Evolutionary conservation across 2,113 vertebrate species (phyloP), one percentile per base, ranked within the genome.

Genomic region (Corythornis vintsioides): DNA sequence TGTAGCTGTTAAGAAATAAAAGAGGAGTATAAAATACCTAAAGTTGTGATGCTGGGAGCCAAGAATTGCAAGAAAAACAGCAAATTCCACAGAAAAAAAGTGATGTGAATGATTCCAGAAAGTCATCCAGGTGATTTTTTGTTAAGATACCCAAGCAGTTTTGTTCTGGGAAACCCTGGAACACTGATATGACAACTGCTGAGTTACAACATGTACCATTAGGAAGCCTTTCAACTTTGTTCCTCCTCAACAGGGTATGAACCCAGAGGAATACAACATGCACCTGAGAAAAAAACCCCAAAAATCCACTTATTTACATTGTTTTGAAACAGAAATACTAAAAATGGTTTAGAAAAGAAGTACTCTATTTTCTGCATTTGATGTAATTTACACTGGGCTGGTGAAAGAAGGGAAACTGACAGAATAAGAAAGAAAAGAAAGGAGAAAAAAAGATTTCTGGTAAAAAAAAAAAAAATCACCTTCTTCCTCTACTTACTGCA

Each of bases 401-500:
- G 20, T 22, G 29, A 81, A 48, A 59, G 19, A 55, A 77, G 12
- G 15, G 35, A 84, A 56, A 86, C 17, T 35, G 35, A 82, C 15
- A 57, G 26, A 64, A 78, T 0, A 53, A 7, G 15, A 28, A 65
- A 70, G 21, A 56, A 50, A 82, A 42, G 38, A 53, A 55, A 35
- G 21, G 9, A 13, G 4, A 2, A 11, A 45, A 45, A 13, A 29
- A 65, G 19, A 7, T 15, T 73, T 56, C 21, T 40, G 5, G 19
- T 71, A 11, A 88, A 84, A 69, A 57, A 29, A 35, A 35, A 35
- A 35, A 35, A 86, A 13, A 11, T 10, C 11, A 38, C 29, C 6
- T 60, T 66, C 52, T 80, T 48, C 28, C 31, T 90, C 48, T 92
- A 98, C 99, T 97, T 97, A 99, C 99, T 99, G 97, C 99, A 99